These are phyloP conservation scores for Solen grandis DNA, from an alignment of 1,140 invertebrate species.

Conservation along the genomic window DNA sequence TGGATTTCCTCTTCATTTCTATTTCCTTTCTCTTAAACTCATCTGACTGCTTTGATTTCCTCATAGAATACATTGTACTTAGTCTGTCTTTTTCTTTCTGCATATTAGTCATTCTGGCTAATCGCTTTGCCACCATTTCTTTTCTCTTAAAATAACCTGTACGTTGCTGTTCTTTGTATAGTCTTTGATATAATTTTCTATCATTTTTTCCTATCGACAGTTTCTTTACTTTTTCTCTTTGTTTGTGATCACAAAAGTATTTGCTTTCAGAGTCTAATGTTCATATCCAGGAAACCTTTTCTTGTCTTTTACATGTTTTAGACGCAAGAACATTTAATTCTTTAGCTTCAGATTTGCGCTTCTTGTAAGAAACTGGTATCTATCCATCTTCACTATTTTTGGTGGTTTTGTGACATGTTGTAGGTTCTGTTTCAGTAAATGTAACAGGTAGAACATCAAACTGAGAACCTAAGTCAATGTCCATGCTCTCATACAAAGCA, in stretches of 20 bases:
- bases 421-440: background rate
- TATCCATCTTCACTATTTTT: background rate
- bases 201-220: background rate
- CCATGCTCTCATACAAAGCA: slow-evolving; percentile 1
- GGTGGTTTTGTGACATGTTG: background rate
- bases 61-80: background rate
- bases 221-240: background rate
- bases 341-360: background rate
- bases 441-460: background rate
- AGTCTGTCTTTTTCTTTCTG: background rate
- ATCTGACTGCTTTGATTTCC: background rate
- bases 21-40: background rate
- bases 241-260: background rate
- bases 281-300: background rate
- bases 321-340: background rate
- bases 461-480: background rate
- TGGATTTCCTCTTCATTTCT: background rate
- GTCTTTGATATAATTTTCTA: background rate
- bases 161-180: background rate
- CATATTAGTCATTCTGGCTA: background rate
- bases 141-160: background rate
- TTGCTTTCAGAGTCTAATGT: background rate
- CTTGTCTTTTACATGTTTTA: background rate
- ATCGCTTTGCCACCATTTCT: background rate
- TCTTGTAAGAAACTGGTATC: background rate